phyloP scores from a whole-genome alignment of 2,888 invertebrate genomes.

The Agrochola circellaris region DNA sequence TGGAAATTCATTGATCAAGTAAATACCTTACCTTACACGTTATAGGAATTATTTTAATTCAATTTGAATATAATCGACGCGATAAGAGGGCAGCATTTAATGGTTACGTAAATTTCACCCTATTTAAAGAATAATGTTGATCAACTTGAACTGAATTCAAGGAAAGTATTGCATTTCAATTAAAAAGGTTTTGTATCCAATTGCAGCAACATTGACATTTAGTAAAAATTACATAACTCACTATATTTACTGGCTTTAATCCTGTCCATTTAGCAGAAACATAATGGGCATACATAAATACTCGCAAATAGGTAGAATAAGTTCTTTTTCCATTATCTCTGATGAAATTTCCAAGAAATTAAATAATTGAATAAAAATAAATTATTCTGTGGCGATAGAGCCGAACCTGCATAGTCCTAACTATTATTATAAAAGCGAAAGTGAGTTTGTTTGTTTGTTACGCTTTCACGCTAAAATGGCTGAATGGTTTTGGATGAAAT shows the following conservation, averaged over 20 bases:
- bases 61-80: background rate
- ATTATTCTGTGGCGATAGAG: background rate
- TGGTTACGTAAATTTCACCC: conserved; percentile 35
- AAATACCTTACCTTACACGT: background rate
- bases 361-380: background rate
- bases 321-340: background rate
- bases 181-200: conserved; percentile 50
- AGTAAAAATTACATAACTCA: conserved; percentile 44
- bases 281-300: conserved; percentile 4
- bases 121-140: conserved; percentile 31
- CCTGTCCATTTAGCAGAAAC: conserved; percentile 13
- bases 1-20: background rate
- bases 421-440: too few relatives aligned
- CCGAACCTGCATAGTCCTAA: background rate
- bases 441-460: too few relatives aligned
- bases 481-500: too few relatives aligned
- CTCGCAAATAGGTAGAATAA: conserved; percentile 2
- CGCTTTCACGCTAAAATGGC: too few relatives aligned
- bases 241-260: conserved; percentile 32
- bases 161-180: conserved; percentile 60
- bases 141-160: conserved; percentile 60
- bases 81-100: background rate
- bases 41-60: background rate
- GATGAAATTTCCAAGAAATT: conserved; percentile 2
- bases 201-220: conserved; percentile 64